These are phyloP conservation scores for Nannobrachium achirus DNA, from an alignment of 2,113 vertebrate genomes.

Conservation along the genomic window DNA sequence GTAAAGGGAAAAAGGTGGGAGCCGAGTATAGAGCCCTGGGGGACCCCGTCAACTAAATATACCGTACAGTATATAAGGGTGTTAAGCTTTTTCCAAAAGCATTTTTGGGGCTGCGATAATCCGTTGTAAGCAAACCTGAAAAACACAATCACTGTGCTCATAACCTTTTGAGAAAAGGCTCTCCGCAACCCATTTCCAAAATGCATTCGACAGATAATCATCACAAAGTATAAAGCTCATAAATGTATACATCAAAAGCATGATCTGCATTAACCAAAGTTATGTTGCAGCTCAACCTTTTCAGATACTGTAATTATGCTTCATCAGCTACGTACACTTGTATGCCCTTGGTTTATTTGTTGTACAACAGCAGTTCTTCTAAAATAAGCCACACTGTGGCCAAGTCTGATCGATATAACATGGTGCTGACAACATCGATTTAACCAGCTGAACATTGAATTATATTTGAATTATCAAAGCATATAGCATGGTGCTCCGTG, in stretches of 20 bases:
- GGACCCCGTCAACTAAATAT: no score
- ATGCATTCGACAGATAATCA: slow-evolving; percentile 39
- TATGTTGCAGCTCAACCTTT: slow-evolving; percentile 9
- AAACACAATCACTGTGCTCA: slow-evolving; percentile 38
- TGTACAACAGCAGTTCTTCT: slow-evolving; percentile 7
- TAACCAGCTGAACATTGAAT: not conserved
- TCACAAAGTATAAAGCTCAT: slow-evolving; percentile 25
- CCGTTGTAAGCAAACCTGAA: slow-evolving; percentile 27
- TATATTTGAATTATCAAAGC: not conserved
- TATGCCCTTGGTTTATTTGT: not conserved
- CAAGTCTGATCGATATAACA: slow-evolving; percentile 3
- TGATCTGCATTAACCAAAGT: slow-evolving; percentile 19
- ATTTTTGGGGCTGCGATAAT: slow-evolving; percentile 30
- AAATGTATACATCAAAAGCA: slow-evolving; percentile 37
- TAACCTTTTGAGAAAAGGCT: slow-evolving; percentile 19
- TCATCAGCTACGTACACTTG: not conserved
- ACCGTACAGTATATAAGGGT: no score
- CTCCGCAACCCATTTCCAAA: slow-evolving; percentile 42
- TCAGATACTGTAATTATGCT: not conserved
- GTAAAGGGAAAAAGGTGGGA: no score
- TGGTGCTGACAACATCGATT: not conserved
- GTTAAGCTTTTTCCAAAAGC: slow-evolving; percentile 15
- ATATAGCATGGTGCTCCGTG: not conserved
- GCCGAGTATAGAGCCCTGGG: no score
- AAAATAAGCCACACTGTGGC: not conserved